phyloP scores from a whole-genome alignment of 2,888 invertebrate species.

The Conistra vaccinii region DNA sequence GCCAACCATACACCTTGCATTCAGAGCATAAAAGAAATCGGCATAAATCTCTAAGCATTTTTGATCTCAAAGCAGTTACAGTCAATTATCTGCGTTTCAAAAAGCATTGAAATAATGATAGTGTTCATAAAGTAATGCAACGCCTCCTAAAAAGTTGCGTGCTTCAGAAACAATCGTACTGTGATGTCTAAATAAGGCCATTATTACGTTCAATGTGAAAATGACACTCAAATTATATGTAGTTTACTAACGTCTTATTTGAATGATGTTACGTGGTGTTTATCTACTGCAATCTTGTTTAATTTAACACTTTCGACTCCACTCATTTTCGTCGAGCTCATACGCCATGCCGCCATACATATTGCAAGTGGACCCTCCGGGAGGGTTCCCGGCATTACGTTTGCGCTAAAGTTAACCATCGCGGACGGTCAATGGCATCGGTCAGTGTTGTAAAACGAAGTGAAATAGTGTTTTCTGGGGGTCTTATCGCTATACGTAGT shows the following conservation, averaged over 20 bases:
- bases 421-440: no score
- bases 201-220: conserved; percentile 56
- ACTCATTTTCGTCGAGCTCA: no score
- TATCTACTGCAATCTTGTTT: conserved; percentile 33
- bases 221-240: conserved; percentile 60
- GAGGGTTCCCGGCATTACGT: no score
- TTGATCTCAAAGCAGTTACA: conserved; percentile 33
- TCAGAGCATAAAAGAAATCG: conserved; percentile 20
- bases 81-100: conserved; percentile 31
- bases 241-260: conserved; percentile 48
- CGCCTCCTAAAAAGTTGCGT: conserved; percentile 50
- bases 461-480: no score
- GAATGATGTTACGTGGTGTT: conserved; percentile 32
- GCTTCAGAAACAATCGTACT: conserved; percentile 31
- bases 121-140: conserved; percentile 45
- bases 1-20: not conserved
- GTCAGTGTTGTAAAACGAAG: no score
- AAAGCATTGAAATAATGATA: conserved; percentile 50
- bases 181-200: conserved; percentile 50
- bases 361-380: no score
- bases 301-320: no score
- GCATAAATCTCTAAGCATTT: not conserved
- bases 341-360: no score
- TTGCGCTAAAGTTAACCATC: no score
- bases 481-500: no score